Base-by-base conservation (phyloP, 2,888 invertebrate genomes). In the Thera obeliscata region DNA sequence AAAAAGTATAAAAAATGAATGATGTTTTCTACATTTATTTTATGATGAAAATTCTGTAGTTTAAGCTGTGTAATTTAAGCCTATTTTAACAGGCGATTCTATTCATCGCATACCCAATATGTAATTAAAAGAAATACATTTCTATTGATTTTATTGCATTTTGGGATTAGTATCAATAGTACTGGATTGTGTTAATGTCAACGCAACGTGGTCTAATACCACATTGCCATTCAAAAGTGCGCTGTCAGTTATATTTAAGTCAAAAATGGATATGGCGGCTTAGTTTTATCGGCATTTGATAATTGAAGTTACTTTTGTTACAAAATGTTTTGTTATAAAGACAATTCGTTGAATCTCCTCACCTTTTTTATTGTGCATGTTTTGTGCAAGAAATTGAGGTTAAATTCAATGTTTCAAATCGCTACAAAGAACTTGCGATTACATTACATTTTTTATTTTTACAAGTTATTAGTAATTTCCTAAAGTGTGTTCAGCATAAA, bases 391-490 rank as follows among this genome's bases (percentile, higher is more conserved):
- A 56, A 61, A 61, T 46, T 33, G 38, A 64, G 49, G 52, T 55
- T 60, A 5, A 72, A 69, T 71, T 65, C 64, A 56, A 72, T 54
- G 58, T 61, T 66, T 56, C 35, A 67, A 64, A 75, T 85, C 85
- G 87, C 85, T 76, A 72, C 72, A 58, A 66, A 69, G 77, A 87
- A 74, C 83, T 71, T 78, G 88, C 88, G 88, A 87, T 92, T 92
- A 91, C 93, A 93, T 93, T 92, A 93, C 92, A 92, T 93, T 92
- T 88, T 82, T 91, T 89, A 89, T 89, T 91, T 91, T 61, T 75
- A 76, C 76, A 80, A 81, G 66, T 84, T 78, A 74, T 43, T 70
- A 66, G 38, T 61, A 69, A 70, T 73, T 71, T 77, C 76, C 65
- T 76, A 65, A 76, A 75, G 78, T 76, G 75, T 54, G 64, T 63